Evolutionary conservation across 2,797 vertebrate species (phyloP), one percentile per base, ranked within the genome.

Genomic region (Glossophaga mutica): DNA sequence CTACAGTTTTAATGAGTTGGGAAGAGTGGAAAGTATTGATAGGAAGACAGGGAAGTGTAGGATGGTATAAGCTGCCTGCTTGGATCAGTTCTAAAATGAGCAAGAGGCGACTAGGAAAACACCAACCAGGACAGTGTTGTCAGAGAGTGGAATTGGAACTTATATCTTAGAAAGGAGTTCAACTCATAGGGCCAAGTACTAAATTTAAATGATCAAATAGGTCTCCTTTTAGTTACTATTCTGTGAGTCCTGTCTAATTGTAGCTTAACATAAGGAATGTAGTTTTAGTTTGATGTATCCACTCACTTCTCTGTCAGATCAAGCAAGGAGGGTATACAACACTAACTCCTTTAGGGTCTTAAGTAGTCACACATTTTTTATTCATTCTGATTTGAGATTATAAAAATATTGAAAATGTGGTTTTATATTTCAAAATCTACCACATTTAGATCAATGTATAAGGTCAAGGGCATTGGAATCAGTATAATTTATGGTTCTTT

Each of bases 401-500:
- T 83, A 78, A 94, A 89, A 95, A 87, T 95, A 81, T 65, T 89
- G 22, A 90, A 94, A 92, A 81, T 87, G 46, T 78, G 42, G 39
- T 84, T 97, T 96, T 94, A 55, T 81, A 83, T 96, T 97, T 96
- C 91, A 95, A n/a, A 97, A 81, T 91, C 59, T 91, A 55, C 62
- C 73, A 82, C 10, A 82, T 91, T 95, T 93, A 95, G 92, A 91
- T 94, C 82, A 93, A 15, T 95, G 65, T 94, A 12, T 95, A 94
- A 96, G 91, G 91, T 95, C 91, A 95, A 95, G 96, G 95, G 76
- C 71, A 87, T 94, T 96, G 86, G 71, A 96, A 95, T 91, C 46
- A 37, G 76, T 95, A 92, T 96, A 96, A 97, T 97, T 95, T 96
- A 91, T 96, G 57, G 68, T 91, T 96, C 92, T 79, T 92, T 95